A percentile compares a stretch with the other conserved stretches of the same genome.
These are phyloP conservation scores for Venustoraphidia nigricollis DNA, from an alignment of 2,888 invertebrate species.

Conservation along the genomic window DNA sequence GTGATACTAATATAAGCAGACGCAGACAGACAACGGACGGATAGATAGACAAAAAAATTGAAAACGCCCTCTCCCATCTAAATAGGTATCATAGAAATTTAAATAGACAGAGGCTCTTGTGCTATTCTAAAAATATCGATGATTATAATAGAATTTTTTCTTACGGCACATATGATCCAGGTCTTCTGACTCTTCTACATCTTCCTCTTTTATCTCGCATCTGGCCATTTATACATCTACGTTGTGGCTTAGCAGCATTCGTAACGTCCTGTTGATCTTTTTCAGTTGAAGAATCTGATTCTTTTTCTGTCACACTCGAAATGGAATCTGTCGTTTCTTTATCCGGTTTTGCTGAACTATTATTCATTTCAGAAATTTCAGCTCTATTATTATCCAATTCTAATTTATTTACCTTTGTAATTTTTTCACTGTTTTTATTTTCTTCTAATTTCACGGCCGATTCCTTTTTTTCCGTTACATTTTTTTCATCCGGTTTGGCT, in stretches of 20 bases:
- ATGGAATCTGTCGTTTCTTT: background rate
- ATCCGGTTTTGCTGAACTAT: background rate
- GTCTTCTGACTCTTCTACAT: conserved; percentile 23
- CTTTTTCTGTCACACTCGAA: too few species aligned
- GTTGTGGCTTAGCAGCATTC: background rate
- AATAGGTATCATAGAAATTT: too few species aligned
- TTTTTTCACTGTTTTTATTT: conserved; percentile 1
- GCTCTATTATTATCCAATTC: conserved; percentile 6
- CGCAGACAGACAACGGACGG: too few species aligned
- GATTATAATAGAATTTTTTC: background rate
- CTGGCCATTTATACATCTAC: conserved; percentile 22
- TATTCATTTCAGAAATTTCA: background rate
- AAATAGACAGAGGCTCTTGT: too few species aligned
- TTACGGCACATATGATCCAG: conserved; percentile 16
- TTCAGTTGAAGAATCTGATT: too few species aligned
- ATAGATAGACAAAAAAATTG: too few species aligned
- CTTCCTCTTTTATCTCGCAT: conserved; percentile 24
- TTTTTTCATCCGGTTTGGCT: conserved; percentile 4
- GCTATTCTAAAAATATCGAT: too few species aligned
- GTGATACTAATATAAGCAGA: too few species aligned
- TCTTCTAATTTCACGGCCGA: background rate
- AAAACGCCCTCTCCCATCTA: too few species aligned
- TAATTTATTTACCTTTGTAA: conserved; percentile 4
- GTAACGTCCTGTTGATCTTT: too few species aligned
- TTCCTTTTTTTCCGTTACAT: background rate